phyloP scores from a whole-genome alignment of 1,140 invertebrate species.

The Macrocentrus cingulum region DNA sequence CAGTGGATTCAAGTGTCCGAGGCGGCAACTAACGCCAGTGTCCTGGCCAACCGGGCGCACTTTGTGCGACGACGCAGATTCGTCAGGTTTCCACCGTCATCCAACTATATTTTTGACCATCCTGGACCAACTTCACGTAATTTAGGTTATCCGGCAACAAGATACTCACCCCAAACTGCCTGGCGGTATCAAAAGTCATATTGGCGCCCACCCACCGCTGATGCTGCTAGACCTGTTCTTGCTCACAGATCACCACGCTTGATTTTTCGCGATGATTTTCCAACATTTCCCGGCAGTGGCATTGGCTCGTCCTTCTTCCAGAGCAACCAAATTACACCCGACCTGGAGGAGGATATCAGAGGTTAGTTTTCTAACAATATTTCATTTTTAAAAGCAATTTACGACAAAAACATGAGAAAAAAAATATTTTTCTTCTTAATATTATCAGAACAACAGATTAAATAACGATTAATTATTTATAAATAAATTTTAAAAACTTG shows the following conservation, averaged over 20 bases:
- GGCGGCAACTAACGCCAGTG: neutral
- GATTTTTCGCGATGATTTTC: conserved; percentile 58
- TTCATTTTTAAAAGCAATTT: neutral
- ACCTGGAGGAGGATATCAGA: conserved; percentile 53
- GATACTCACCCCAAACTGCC: conserved; percentile 35
- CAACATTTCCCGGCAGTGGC: conserved; percentile 38
- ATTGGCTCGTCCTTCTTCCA: conserved; percentile 49
- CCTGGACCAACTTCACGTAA: conserved; percentile 36
- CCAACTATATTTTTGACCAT: conserved; percentile 38
- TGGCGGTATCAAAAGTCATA: conserved; percentile 54
- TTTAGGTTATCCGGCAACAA: conserved; percentile 32
- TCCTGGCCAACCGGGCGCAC: neutral
- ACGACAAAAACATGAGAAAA: too few relatives aligned
- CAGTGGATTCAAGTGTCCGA: conserved; percentile 18
- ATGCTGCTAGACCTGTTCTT: conserved; percentile 54
- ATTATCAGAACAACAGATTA: too few relatives aligned
- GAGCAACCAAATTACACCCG: conserved; percentile 49
- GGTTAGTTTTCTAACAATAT: conserved; percentile 40
- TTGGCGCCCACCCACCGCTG: conserved; percentile 41
- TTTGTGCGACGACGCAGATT: conserved; percentile 43
- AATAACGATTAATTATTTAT: too few relatives aligned
- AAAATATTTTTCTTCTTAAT: too few relatives aligned
- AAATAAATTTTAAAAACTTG: too few relatives aligned
- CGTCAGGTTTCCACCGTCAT: conserved; percentile 37
- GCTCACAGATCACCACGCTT: conserved; percentile 58